Conservation (phyloP, 2,888 invertebrate genomes). For the Pollenia labialis region DNA sequence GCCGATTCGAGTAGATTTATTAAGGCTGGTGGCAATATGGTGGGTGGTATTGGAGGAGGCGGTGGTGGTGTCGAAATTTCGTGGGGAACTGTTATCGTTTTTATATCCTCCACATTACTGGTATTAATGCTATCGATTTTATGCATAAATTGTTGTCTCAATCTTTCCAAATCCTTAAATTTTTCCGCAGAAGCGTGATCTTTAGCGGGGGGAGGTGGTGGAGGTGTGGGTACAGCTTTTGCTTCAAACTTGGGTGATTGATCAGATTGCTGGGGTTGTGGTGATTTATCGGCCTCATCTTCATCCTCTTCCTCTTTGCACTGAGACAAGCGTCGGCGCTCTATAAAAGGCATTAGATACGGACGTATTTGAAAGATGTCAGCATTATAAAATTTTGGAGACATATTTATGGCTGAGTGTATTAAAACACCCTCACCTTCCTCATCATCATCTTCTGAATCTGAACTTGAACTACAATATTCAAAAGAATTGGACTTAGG, state of each 20-base stretch:
- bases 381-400: constrained; percentile 75
- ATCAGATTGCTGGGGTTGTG: constrained; percentile 73
- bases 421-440: constrained; percentile 71
- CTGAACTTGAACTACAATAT: constrained; percentile 79
- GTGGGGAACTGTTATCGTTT: constrained; percentile 76
- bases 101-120: constrained; percentile 80
- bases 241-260: constrained; percentile 68
- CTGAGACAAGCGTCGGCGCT: constrained; percentile 90
- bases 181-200: constrained; percentile 80
- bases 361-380: constrained; percentile 80
- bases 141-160: constrained; percentile 83
- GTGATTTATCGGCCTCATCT: constrained; percentile 86
- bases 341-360: constrained; percentile 85
- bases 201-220: constrained; percentile 80
- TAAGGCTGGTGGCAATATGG: constrained; percentile 77
- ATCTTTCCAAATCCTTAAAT: constrained; percentile 81
- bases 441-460: constrained; percentile 76
- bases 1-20: constrained; percentile 79
- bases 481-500: constrained; percentile 79
- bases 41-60: constrained; percentile 81
- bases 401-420: constrained; percentile 75
- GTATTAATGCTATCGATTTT: constrained; percentile 83
- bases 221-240: constrained; percentile 74
- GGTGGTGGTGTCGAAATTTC: constrained; percentile 81
- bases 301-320: constrained; percentile 94